A percentile compares a stretch with the other conserved stretches of the same genome.
phyloP scores from a whole-genome alignment of 2,797 vertebrate species.

The Graptemys geographica region DNA sequence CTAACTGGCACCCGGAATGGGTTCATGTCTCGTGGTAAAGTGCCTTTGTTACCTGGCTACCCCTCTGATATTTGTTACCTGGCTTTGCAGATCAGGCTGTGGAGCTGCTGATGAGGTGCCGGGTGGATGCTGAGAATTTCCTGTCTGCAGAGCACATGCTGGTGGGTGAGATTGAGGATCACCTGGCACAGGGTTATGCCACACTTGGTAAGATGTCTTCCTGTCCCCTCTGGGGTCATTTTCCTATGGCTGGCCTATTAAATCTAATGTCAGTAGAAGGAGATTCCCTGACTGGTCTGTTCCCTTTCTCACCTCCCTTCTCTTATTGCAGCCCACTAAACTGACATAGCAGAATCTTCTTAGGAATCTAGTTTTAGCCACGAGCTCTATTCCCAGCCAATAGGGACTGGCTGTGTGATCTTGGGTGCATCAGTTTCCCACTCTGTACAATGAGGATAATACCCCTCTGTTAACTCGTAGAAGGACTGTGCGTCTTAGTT shows the following conservation, averaged over 20 bases:
- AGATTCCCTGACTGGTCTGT: background rate
- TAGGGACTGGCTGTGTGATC: background rate
- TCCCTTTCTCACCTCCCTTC: background rate
- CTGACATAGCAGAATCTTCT: background rate
- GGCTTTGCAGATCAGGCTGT: constrained; percentile 82
- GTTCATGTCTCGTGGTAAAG: background rate
- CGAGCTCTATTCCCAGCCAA: background rate
- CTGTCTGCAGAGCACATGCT: constrained; percentile 86
- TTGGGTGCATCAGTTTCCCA: background rate
- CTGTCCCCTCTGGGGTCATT: background rate
- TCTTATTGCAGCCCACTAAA: background rate
- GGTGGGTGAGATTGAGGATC: constrained; percentile 89
- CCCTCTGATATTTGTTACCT: background rate
- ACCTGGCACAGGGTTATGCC: constrained; percentile 87
- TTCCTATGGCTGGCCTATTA: background rate
- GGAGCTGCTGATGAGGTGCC: constrained; percentile 78
- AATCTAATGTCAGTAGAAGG: background rate
- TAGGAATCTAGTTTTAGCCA: background rate
- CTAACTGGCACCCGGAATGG: background rate
- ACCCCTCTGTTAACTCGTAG: background rate
- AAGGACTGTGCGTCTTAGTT: background rate
- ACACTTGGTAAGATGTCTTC: constrained; percentile 83
- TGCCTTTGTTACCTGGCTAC: background rate
- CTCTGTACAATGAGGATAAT: background rate
- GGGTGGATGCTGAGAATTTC: constrained; percentile 76